These are phyloP conservation scores for Cenopis cana DNA, from an alignment of 2,888 invertebrate genomes.

Conservation along the genomic window DNA sequence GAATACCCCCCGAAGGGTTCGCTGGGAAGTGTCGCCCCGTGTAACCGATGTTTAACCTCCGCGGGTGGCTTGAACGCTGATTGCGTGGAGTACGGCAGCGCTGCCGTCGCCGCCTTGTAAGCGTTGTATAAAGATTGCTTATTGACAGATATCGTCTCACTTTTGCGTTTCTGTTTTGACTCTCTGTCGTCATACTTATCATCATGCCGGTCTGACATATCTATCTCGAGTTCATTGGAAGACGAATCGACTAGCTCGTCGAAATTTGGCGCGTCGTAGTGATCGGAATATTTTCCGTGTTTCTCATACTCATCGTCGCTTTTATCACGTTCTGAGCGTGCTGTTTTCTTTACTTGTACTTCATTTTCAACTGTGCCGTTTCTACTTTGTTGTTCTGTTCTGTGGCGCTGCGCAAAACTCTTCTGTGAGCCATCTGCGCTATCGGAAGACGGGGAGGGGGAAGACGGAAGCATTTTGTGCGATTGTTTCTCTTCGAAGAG, in stretches of 20 bases:
- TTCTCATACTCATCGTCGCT: constrained; percentile 72
- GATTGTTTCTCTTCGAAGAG: constrained; percentile 93
- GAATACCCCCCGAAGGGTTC: constrained; percentile 91
- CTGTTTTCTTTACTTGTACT: constrained; percentile 57
- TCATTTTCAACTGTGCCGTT: constrained; percentile 63
- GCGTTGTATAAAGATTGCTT: constrained; percentile 84
- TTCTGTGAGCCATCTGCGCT: constrained; percentile 87
- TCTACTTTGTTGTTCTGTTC: constrained; percentile 59
- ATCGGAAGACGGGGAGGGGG: constrained; percentile 86
- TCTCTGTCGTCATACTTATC: constrained; percentile 87
- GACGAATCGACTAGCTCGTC: constrained; percentile 91
- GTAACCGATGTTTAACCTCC: constrained; percentile 85
- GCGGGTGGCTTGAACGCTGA: constrained; percentile 93
- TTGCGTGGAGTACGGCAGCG: constrained; percentile 89
- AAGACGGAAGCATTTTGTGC: constrained; percentile 87
- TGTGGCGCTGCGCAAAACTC: constrained; percentile 84
- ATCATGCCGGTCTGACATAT: constrained; percentile 89
- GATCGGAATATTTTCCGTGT: constrained; percentile 81
- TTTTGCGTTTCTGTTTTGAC: constrained; percentile 77
- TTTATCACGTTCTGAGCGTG: constrained; percentile 67
- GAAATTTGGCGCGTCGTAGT: constrained; percentile 90
- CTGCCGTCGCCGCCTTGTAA: constrained; percentile 82
- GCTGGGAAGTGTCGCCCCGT: constrained; percentile 80
- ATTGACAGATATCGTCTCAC: constrained; percentile 78
- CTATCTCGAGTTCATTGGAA: constrained; percentile 91